Base-by-base conservation (phyloP, 1,140 invertebrate genomes). In the Neomicropteryx cornuta region DNA sequence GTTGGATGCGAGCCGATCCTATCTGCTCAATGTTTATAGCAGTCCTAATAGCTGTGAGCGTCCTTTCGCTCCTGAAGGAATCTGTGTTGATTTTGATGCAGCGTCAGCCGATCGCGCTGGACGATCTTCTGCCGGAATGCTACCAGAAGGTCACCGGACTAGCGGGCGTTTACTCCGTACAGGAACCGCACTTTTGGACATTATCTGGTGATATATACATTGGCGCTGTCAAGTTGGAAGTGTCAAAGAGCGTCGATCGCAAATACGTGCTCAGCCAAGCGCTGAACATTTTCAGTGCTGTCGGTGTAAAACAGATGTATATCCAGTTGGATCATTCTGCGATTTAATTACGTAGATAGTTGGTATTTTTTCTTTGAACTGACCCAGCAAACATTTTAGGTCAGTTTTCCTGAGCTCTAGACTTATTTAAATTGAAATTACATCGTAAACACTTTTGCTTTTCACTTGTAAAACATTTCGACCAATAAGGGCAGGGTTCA, bases 141-240 rank as follows among this genome's bases (percentile, higher is more conserved):
- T 97, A 91, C 57, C 83, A 89, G 52, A 87, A 89, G 55, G 87
- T 96, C 5, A 83, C 81, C 22, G 87, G 91, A 41, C 61, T 97
- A 21, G 84, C 91, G 14, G 89, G 89, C 10, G 89, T 95, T 2
- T 85, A 87, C 52, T 84, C 85, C 39, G 86, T 95, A 1, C 90
- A 95, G 56, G 92, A 97, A 51, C 90, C 89, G 2, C 92, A 96
- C 55, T 97, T 97, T 58, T 97, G 93, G 93, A 97, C 93, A 1
- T 66, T 97, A 18, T 96, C 91, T 57, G 92, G 87, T 52, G 88
- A 94, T 41, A 77, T 87, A 10, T 94, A 84, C 63, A 81, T 96
- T 2, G 94, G 93, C 41, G 87, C 84, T 46, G 58, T 97, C 11
- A 97, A 97, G 66, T 58, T 97, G 21, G 93, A 97, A 68, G 91